These are phyloP conservation scores for Leptopilina drosophilae DNA, from an alignment of 2,888 invertebrate species.

Conservation along the genomic window DNA sequence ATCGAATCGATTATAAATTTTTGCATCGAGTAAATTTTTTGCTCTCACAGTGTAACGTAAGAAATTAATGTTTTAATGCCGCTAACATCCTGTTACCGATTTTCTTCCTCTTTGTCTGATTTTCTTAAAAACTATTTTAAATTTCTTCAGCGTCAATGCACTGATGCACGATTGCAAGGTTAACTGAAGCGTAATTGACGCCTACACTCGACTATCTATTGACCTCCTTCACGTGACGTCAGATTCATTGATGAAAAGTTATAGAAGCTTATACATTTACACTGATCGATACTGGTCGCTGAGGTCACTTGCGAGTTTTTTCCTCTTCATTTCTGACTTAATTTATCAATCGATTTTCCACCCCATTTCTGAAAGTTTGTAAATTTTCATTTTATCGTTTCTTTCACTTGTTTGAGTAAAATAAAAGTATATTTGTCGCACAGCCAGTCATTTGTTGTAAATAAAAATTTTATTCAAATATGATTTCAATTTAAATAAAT, in stretches of 20 bases:
- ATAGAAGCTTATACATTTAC: conserved; percentile 2
- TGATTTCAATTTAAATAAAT: no score
- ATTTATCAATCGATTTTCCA: background rate
- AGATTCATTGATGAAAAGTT: conserved; percentile 41
- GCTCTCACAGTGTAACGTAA: no score
- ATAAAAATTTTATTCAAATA: no score
- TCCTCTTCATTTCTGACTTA: background rate
- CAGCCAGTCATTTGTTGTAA: no score
- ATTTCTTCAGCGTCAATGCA: conserved; percentile 5
- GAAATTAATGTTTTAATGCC: no score
- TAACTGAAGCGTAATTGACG: conserved; percentile 19
- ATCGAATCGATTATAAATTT: no score
- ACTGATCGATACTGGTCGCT: conserved; percentile 20
- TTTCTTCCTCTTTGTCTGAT: conserved; percentile 1
- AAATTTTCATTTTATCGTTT: no score
- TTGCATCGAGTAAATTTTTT: no score
- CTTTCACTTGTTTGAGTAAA: no score
- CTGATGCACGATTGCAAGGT: conserved; percentile 4
- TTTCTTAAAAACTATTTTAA: conserved; percentile 1
- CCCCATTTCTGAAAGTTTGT: no score
- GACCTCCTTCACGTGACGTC: conserved; percentile 39
- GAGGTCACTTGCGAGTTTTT: conserved; percentile 21
- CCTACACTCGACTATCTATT: conserved; percentile 48
- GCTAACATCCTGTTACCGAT: background rate
- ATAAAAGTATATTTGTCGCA: no score